Evolutionary conservation across 2,888 invertebrate genomes (phyloP), one percentile per base, ranked within the genome.

Genomic region (Agonopterix alstromeriana): DNA sequence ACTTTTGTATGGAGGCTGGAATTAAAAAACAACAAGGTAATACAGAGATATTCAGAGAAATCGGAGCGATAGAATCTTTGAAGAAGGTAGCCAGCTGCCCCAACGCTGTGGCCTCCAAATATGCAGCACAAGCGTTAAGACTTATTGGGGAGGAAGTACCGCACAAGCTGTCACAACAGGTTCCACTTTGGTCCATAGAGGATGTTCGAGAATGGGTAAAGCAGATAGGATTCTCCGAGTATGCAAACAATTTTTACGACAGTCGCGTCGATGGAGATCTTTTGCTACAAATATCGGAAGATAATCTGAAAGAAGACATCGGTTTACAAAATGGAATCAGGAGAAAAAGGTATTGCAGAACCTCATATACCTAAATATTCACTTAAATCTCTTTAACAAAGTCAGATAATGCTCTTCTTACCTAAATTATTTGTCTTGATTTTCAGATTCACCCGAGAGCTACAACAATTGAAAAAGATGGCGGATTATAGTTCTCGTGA

Each of bases 131-230:
- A 89, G 97, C 97, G 0, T 85, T 98, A 64, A 90, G 95, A 55
- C 88, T 98, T 11, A 97, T 99, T 53, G 99, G 98, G 1, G 99
- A 99, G 78, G 96, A 97, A 74, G 96, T 99, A 10, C 99, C 99
- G 0, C 98, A 99, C 79, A 98, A 98, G 76, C 86, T 99, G 49
- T 98, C 98, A 36, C 98, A 99, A 75, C 98, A 99, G 81, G 98
- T 99, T 41, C 99, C 99, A 0, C 90, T 98, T 7, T 99, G 99
- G 99, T 97, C 97, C 0, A 94, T 94, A 12, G 97, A 97, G 77
- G 99, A 99, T 77, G 99, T 99, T 0, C 91, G 95, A 61, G 98
- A 98, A 83, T 99, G 99, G 99, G 97, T 99, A 0, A 97, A 97
- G 73, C 98, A 99, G 90, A 98, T 98, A 66, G 98, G 98, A 0